phyloP scores from a whole-genome alignment of 2,113 vertebrate species.

The Sapajus apella region DNA sequence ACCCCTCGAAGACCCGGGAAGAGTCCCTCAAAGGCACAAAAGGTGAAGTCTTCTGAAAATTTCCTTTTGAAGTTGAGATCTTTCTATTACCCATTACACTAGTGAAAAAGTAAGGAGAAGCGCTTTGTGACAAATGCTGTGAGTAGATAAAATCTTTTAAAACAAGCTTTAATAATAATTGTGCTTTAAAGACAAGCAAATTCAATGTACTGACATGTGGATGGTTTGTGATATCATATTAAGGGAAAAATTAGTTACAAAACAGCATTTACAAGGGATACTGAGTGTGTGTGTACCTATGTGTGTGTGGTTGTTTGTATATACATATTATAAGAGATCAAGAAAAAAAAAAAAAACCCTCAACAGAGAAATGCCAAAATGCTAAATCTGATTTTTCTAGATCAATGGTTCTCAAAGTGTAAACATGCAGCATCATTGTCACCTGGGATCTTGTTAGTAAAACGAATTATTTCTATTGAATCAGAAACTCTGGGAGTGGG shows the following conservation, averaged over 20 bases:
- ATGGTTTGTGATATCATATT: background rate
- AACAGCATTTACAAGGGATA: background rate
- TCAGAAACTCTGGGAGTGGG: background rate
- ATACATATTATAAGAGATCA: background rate
- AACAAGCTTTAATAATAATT: background rate
- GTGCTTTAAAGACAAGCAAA: background rate
- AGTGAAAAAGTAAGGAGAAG: background rate
- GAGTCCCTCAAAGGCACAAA: background rate
- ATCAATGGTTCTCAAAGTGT: background rate
- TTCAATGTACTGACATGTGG: background rate
- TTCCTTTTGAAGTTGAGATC: background rate
- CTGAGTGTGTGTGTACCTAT: background rate
- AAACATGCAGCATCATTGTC: background rate
- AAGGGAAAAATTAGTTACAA: background rate
- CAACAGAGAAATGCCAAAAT: background rate
- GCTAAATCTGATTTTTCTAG: background rate
- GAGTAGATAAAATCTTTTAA: background rate
- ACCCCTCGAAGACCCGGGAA: too few species aligned
- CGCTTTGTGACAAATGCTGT: background rate
- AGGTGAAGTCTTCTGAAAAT: background rate
- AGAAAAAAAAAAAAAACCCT: background rate
- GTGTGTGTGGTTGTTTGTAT: background rate
- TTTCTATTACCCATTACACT: background rate
- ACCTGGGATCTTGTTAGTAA: background rate
- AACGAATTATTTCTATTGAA: background rate